These are phyloP conservation scores for Labeo calbasu DNA, from an alignment of 2,797 vertebrate genomes.

Conservation along the genomic window DNA sequence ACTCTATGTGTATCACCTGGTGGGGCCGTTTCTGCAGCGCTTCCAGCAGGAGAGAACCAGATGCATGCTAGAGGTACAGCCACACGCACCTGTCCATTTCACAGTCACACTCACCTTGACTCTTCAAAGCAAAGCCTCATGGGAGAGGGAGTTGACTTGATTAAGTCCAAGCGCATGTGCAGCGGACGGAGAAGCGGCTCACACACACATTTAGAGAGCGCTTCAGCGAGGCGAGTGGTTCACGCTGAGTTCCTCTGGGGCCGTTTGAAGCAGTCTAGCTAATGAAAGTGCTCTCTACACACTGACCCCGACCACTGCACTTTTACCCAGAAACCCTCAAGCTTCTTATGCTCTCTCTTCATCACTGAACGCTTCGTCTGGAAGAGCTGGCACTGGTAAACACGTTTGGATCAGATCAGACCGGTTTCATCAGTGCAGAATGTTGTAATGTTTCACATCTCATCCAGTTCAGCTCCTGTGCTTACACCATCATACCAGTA, in stretches of 20 bases:
- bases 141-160: slow-evolving; percentile 18
- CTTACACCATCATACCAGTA: too few species aligned
- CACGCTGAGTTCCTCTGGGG: background rate
- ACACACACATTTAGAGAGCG: background rate
- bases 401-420: background rate
- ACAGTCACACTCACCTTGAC: slow-evolving; percentile 3
- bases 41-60: slow-evolving; percentile 97
- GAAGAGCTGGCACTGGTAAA: background rate
- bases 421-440: background rate
- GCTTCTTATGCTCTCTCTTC: background rate
- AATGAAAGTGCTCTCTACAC: slow-evolving; percentile 8
- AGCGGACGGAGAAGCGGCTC: background rate
- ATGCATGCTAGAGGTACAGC: slow-evolving; percentile 94
- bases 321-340: slow-evolving; percentile 7
- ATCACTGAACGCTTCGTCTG: background rate
- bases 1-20: slow-evolving; percentile 95
- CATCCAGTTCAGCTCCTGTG: too few species aligned
- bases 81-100: background rate
- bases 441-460: too few species aligned
- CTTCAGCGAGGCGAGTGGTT: background rate
- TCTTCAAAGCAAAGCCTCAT: slow-evolving; percentile 13
- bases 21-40: slow-evolving; percentile 94
- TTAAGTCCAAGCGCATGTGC: background rate
- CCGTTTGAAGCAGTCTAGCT: background rate
- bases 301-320: background rate